Percentiles rank a stretch among this genome's conserved stretches.
These are phyloP conservation scores for Cynaeus angustus DNA, from an alignment of 2,888 invertebrate species.

Conservation along the genomic window DNA sequence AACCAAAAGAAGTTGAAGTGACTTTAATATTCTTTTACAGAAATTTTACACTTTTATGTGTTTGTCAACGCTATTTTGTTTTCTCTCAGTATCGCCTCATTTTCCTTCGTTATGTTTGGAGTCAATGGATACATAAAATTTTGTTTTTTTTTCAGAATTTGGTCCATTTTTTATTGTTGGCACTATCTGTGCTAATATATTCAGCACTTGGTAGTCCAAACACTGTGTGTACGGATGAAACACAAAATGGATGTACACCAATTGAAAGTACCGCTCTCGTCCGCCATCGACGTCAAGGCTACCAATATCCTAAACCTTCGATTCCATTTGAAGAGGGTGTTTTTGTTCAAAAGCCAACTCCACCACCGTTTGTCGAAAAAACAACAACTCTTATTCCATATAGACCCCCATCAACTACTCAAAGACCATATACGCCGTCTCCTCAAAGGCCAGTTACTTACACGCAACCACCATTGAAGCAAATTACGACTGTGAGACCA, in stretches of 20 bases:
- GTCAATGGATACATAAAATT: neutral
- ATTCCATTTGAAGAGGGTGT: conserved; percentile 32
- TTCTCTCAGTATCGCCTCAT: no score
- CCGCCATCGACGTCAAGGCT: conserved; percentile 26
- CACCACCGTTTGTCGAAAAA: neutral
- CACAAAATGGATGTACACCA: neutral
- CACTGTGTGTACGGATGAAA: neutral
- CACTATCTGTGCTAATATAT: conserved; percentile 22
- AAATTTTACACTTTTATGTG: no score
- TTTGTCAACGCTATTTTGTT: no score
- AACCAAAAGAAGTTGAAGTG: no score
- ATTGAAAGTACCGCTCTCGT: neutral
- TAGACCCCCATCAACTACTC: conserved; percentile 8
- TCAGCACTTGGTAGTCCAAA: neutral
- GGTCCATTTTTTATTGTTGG: conserved; percentile 8
- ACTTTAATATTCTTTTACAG: no score
- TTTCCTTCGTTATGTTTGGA: no score
- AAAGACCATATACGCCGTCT: conserved; percentile 7
- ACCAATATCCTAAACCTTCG: conserved; percentile 28
- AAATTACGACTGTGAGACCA: neutral
- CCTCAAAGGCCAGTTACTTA: no score
- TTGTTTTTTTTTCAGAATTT: conserved; percentile 20
- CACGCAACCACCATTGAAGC: conserved; percentile 7
- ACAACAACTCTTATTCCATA: neutral
- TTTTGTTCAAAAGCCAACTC: conserved; percentile 1